Percentiles rank a stretch among this genome's conserved stretches.
Evolutionary conservation across 2,888 invertebrate genomes (phyloP).

Genomic region (Trichogramma dendrolimi): DNA sequence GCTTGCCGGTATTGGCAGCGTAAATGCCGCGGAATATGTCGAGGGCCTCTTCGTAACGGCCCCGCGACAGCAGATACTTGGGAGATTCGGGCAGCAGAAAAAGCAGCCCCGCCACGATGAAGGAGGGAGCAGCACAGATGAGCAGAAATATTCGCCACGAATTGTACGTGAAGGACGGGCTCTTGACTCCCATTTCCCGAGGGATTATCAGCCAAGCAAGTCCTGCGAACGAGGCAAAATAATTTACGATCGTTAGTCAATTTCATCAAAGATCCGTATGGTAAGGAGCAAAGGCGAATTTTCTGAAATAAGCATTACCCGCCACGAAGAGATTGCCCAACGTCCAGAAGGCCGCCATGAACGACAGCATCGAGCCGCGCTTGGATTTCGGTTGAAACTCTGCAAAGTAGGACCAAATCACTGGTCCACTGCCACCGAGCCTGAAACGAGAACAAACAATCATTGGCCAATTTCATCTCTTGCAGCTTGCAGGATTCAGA

Average conservation of each 20-base stretch:
- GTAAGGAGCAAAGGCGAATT: not conserved
- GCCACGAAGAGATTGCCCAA: slow-evolving; percentile 89
- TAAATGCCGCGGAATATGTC: slow-evolving; percentile 79
- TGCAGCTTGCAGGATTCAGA: not conserved
- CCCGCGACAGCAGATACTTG: slow-evolving; percentile 77
- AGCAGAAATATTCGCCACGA: slow-evolving; percentile 90
- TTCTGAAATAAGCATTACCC: slow-evolving; percentile 54
- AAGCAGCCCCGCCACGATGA: slow-evolving; percentile 78
- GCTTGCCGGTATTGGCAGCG: slow-evolving; percentile 74
- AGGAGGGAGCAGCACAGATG: slow-evolving; percentile 83
- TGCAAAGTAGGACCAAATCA: slow-evolving; percentile 92
- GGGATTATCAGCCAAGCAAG: slow-evolving; percentile 60
- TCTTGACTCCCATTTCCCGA: slow-evolving; percentile 63
- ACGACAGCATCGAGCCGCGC: slow-evolving; percentile 86
- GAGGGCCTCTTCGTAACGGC: slow-evolving; percentile 75
- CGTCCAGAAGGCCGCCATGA: slow-evolving; percentile 94
- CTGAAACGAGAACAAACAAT: slow-evolving; percentile 50
- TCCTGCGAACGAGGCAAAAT: slow-evolving; percentile 47
- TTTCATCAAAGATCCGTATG: not conserved
- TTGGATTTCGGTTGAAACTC: slow-evolving; percentile 90
- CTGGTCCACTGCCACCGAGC: slow-evolving; percentile 84
- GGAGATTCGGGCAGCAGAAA: slow-evolving; percentile 87
- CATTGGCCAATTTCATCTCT: not conserved
- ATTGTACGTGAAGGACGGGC: slow-evolving; percentile 72
- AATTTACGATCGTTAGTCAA: slow-evolving; percentile 1